Evolutionary conservation across 2,888 invertebrate genomes (phyloP).

Genomic region (Meghimatium bilineatum): DNA sequence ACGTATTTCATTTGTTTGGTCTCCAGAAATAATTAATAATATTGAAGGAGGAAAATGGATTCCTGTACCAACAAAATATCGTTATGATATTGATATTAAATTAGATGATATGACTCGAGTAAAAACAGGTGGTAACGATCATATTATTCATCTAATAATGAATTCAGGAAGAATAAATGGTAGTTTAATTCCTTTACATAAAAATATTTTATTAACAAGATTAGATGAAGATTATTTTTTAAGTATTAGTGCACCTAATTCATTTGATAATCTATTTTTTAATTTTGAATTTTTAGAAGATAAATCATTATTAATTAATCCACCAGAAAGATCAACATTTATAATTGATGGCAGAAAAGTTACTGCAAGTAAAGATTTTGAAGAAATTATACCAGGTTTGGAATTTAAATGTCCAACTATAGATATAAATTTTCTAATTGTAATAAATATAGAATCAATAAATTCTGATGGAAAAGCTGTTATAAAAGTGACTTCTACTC

Average conservation of each 20-base stretch:
- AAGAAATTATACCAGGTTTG: constrained; percentile 12
- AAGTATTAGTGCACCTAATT: not conserved
- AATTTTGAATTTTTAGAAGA: constrained; percentile 18
- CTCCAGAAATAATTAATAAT: not conserved
- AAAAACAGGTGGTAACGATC: constrained; percentile 6
- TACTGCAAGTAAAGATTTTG: not conserved
- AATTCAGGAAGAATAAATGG: constrained; percentile 4
- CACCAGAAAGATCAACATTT: constrained; percentile 1
- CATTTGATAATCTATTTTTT: not conserved
- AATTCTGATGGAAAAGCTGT: constrained; percentile 4
- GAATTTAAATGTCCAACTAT: not conserved
- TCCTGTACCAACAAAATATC: not conserved
- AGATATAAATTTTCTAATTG: constrained; percentile 3
- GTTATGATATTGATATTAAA: not conserved
- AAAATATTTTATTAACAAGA: not conserved
- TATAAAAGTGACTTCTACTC: not conserved
- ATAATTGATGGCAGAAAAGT: constrained; percentile 25
- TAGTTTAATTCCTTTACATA: not conserved
- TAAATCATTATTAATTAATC: not conserved
- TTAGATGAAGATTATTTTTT: not conserved
- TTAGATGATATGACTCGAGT: constrained; percentile 7
- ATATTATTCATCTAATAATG: not conserved
- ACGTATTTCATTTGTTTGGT: constrained; percentile 12
- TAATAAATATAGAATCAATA: constrained; percentile 5
- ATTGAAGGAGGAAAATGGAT: constrained; percentile 12